phyloP scores from a whole-genome alignment of 1,140 invertebrate species.

The Dendrolimus kikuchii region DNA sequence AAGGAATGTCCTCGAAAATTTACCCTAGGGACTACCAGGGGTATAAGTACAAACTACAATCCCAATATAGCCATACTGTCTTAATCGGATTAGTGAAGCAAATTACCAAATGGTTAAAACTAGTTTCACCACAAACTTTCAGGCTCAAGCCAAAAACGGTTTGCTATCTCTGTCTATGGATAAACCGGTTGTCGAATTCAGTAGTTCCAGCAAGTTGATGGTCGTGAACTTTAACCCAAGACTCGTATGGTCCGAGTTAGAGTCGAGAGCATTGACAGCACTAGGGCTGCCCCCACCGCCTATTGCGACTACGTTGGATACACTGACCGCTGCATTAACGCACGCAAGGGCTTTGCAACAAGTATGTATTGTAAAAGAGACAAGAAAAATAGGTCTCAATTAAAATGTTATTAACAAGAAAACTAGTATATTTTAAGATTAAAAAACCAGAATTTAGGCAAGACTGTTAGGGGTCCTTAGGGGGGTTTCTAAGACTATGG shows the following conservation, averaged over 20 bases:
- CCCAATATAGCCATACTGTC: too few species aligned
- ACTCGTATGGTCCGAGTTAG: slow-evolving; percentile 82
- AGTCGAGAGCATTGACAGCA: slow-evolving; percentile 81
- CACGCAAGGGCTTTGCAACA: slow-evolving; percentile 89
- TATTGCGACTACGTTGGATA: slow-evolving; percentile 77
- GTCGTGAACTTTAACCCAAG: slow-evolving; percentile 56
- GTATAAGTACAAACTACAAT: too few species aligned
- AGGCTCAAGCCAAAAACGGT: slow-evolving; percentile 70
- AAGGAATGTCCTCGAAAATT: too few species aligned
- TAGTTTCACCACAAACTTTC: not conserved
- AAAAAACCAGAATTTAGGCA: too few species aligned
- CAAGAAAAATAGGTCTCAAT: too few species aligned
- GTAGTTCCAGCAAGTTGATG: slow-evolving; percentile 58
- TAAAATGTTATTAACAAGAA: too few species aligned
- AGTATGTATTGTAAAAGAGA: slow-evolving; percentile 50
- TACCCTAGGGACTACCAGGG: too few species aligned
- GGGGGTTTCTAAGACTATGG: too few species aligned
- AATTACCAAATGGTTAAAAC: too few species aligned
- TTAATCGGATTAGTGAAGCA: too few species aligned
- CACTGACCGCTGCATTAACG: slow-evolving; percentile 84
- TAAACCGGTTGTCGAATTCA: slow-evolving; percentile 74
- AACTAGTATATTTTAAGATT: too few species aligned
- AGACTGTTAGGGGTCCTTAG: too few species aligned
- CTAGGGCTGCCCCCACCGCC: slow-evolving; percentile 87
- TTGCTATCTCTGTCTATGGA: slow-evolving; percentile 67